phyloP scores from a whole-genome alignment of 2,113 vertebrate genomes.

The Ciconia maguari region DNA sequence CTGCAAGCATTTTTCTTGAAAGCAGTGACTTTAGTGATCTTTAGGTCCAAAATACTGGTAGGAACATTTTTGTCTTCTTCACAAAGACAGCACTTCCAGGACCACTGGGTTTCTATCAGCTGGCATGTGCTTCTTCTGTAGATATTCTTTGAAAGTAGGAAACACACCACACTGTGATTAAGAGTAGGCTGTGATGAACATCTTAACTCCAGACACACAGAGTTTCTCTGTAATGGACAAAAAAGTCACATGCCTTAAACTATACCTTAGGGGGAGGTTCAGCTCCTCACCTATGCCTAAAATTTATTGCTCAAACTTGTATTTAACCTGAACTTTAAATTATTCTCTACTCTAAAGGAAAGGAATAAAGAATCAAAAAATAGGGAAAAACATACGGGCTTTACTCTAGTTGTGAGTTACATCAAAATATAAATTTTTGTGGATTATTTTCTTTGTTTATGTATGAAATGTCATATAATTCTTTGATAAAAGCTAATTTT shows the following conservation, averaged over 20 bases:
- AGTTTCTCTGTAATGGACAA: not conserved
- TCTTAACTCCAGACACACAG: not conserved
- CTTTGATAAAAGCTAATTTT: not conserved
- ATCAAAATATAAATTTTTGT: not conserved
- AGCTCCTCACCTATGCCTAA: not conserved
- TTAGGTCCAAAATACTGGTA: not conserved
- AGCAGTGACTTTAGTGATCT: not conserved
- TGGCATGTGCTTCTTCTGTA: not conserved
- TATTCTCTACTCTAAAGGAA: not conserved
- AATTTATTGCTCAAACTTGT: not conserved
- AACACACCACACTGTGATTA: not conserved
- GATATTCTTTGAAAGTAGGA: not conserved
- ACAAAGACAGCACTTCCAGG: not conserved
- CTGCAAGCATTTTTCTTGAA: not conserved
- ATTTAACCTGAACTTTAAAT: not conserved
- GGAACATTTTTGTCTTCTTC: not conserved
- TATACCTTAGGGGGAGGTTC: not conserved
- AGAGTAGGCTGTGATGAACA: not conserved
- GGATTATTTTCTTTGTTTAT: not conserved
- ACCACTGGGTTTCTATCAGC: not conserved
- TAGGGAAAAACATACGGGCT: not conserved
- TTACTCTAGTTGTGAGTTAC: not conserved
- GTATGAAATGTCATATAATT: not conserved
- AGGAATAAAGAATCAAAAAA: not conserved
- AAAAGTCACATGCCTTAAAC: not conserved